A percentile compares a stretch with the other conserved stretches of the same genome.
Conservation (phyloP, 1,140 invertebrate species). For the Calephelis nemesis region DNA sequence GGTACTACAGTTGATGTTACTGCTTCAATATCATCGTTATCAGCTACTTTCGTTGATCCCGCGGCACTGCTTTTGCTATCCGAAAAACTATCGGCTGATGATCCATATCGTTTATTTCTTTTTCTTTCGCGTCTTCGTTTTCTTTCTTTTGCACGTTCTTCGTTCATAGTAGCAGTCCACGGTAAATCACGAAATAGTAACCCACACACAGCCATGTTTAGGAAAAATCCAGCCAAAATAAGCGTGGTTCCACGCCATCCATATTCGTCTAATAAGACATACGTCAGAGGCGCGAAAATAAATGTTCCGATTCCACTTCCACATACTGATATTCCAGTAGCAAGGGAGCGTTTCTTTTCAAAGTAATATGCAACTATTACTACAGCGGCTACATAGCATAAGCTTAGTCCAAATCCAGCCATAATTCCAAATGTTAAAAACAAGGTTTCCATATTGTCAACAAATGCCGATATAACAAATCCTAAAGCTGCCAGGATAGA, state of each 20-base stretch:
- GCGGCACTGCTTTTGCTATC: constrained; percentile 84
- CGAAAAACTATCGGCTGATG: constrained; percentile 84
- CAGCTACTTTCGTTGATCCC: constrained; percentile 69
- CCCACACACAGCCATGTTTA: constrained; percentile 93
- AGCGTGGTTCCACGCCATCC: constrained; percentile 92
- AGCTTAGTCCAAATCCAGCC: constrained; percentile 91
- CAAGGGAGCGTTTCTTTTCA: constrained; percentile 93
- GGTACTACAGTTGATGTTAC: constrained; percentile 65
- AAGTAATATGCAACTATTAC: constrained; percentile 98
- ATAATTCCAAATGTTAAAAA: constrained; percentile 93
- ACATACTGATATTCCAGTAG: constrained; percentile 95
- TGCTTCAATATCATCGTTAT: constrained; percentile 63
- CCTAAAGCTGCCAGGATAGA: constrained; percentile 87
- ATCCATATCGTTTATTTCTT: constrained; percentile 80
- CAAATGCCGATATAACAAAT: constrained; percentile 90
- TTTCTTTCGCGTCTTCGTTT: constrained; percentile 81
- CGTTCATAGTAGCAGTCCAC: constrained; percentile 84
- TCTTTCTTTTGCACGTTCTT: constrained; percentile 82
- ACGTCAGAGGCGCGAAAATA: constrained; percentile 92
- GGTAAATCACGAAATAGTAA: constrained; percentile 90
- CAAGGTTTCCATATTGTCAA: constrained; percentile 87
- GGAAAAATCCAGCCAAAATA: constrained; percentile 90
- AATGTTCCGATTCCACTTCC: constrained; percentile 95
- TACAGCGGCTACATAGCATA: constrained; percentile 93
- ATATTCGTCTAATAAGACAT: constrained; percentile 87